Conservation (phyloP, 2,888 invertebrate genomes). For the Lacanobia wlatinum region DNA sequence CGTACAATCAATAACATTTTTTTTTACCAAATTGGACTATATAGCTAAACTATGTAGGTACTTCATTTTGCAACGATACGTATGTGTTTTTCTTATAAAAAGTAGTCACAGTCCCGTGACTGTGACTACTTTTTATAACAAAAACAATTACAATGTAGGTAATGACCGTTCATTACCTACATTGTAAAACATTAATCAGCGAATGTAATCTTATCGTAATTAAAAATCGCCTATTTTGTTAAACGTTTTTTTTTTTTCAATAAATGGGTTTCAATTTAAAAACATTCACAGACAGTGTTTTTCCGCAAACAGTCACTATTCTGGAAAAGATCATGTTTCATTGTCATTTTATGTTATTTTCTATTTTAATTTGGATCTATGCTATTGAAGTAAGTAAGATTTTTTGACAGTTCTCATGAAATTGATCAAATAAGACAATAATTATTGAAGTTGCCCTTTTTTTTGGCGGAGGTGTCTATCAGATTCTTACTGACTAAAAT, state of each 20-base stretch:
- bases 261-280: background rate
- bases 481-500: no score
- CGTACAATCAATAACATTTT: background rate
- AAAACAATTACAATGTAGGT: no score
- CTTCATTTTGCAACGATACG: background rate
- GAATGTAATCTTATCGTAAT: constrained; percentile 18
- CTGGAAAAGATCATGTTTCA: constrained; percentile 15
- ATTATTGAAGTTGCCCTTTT: no score
- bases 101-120: background rate
- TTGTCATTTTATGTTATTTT: background rate
- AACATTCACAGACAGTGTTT: background rate
- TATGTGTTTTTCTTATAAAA: background rate
- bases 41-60: background rate
- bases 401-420: no score
- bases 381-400: constrained; percentile 24
- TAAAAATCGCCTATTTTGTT: background rate
- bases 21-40: background rate
- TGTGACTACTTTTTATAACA: no score
- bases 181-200: constrained; percentile 14
- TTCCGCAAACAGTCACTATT: background rate
- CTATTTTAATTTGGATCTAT: constrained; percentile 12
- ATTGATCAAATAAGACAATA: no score
- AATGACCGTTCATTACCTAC: background rate
- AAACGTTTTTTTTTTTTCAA: background rate
- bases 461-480: no score